Conservation (phyloP, 1,140 invertebrate genomes). For the Anastrepha ludens region DNA sequence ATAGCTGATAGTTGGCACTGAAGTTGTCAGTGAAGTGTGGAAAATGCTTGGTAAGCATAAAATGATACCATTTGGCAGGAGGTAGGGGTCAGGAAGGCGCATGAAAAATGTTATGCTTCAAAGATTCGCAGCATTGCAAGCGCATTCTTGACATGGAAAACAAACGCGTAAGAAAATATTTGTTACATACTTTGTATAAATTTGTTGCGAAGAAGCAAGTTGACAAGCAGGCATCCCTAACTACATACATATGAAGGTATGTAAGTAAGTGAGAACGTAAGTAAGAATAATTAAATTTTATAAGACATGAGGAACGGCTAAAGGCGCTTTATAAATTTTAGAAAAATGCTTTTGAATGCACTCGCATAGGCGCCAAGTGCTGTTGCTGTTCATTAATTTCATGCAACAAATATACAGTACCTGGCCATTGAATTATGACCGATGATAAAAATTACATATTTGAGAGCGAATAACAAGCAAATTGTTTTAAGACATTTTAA, state of each 20-base stretch:
- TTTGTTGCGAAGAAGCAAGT: neutral
- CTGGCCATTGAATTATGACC: too few relatives aligned
- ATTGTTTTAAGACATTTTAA: too few relatives aligned
- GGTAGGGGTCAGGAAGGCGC: neutral
- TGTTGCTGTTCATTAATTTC: neutral
- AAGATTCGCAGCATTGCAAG: slow-evolving; percentile 6
- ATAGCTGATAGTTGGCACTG: neutral
- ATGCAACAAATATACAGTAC: neutral
- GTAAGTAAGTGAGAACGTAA: too few relatives aligned
- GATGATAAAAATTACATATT: too few relatives aligned
- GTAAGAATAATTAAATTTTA: too few relatives aligned
- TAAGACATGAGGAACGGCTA: too few relatives aligned
- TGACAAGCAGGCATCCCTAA: neutral
- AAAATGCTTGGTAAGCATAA: slow-evolving; percentile 42
- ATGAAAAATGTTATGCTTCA: neutral
- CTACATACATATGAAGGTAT: neutral
- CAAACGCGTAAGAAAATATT: slow-evolving; percentile 14
- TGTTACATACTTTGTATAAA: neutral
- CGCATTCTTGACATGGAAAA: neutral
- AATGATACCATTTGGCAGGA: neutral
- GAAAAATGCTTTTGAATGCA: neutral
- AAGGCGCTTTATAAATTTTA: too few relatives aligned
- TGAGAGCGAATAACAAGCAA: too few relatives aligned
- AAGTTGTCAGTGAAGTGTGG: slow-evolving; percentile 28
- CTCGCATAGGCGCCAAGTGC: neutral